A percentile compares a stretch with the other conserved stretches of the same genome.
phyloP scores from a whole-genome alignment of 2,888 invertebrate genomes.

The Antheraea assamensis region DNA sequence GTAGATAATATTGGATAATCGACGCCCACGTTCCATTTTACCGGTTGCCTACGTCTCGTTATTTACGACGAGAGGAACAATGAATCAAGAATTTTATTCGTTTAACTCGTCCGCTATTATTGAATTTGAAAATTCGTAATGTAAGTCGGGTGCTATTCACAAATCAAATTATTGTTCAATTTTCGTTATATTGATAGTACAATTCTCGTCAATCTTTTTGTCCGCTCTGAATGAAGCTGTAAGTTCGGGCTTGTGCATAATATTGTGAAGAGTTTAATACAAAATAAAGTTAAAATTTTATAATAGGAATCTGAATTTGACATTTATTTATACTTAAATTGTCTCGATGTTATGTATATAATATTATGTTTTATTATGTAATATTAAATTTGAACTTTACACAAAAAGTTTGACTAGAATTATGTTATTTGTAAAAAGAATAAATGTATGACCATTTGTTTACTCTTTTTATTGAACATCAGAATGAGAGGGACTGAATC shows the following conservation, averaged over 20 bases:
- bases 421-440: not conserved
- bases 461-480: not conserved
- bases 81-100: constrained; percentile 34
- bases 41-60: constrained; percentile 60
- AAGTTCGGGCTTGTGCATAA: too few species aligned
- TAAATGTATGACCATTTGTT: too few species aligned
- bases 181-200: not conserved
- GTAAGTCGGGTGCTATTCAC: not conserved
- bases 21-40: constrained; percentile 60
- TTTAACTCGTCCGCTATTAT: constrained; percentile 23
- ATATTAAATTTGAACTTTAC: too few species aligned
- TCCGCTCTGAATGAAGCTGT: too few species aligned
- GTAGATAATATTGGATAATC: constrained; percentile 64
- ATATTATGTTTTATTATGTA: too few species aligned
- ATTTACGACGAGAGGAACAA: constrained; percentile 58
- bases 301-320: too few species aligned
- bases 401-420: too few species aligned
- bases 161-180: not conserved
- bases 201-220: too few species aligned
- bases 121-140: not conserved
- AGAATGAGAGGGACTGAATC: not conserved
- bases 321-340: too few species aligned
- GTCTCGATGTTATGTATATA: too few species aligned
- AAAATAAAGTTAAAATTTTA: too few species aligned
- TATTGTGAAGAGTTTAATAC: too few species aligned